Evolutionary conservation across 1,140 invertebrate genomes (phyloP).

Genomic region (Leptinotarsa lineolata): DNA sequence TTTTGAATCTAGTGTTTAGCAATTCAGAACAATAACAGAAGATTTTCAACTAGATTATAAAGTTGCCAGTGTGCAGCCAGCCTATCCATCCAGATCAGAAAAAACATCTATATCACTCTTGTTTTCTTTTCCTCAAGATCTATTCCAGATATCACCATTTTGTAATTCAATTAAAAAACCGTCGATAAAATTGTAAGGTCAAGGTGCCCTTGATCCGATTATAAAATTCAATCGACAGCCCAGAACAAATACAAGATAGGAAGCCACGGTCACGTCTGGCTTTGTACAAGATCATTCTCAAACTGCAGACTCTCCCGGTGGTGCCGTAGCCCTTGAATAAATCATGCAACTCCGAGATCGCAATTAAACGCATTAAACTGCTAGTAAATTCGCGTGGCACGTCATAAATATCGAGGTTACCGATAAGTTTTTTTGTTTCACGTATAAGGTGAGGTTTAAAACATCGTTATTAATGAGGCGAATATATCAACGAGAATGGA

Average conservation of each 20-base stretch:
- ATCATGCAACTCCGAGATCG: neutral
- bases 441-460: neutral
- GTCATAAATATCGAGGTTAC: neutral
- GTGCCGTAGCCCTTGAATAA: neutral
- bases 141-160: too few species aligned
- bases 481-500: neutral
- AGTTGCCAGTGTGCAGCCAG: too few species aligned
- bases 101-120: too few species aligned
- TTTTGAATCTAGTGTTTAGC: too few species aligned
- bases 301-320: neutral
- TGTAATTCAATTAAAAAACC: too few species aligned
- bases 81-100: too few species aligned
- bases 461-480: neutral
- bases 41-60: too few species aligned
- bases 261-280: neutral
- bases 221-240: neutral
- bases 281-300: neutral
- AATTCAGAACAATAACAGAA: too few species aligned
- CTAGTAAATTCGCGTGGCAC: neutral
- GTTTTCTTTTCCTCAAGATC: too few species aligned
- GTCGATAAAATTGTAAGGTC: neutral
- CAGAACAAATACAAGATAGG: neutral
- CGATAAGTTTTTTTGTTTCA: neutral
- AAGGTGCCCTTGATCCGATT: neutral
- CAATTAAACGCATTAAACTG: conserved; percentile 2